Evolutionary conservation across 2,113 vertebrate species (phyloP).

Genomic region (Dipodomys stephensi): DNA sequence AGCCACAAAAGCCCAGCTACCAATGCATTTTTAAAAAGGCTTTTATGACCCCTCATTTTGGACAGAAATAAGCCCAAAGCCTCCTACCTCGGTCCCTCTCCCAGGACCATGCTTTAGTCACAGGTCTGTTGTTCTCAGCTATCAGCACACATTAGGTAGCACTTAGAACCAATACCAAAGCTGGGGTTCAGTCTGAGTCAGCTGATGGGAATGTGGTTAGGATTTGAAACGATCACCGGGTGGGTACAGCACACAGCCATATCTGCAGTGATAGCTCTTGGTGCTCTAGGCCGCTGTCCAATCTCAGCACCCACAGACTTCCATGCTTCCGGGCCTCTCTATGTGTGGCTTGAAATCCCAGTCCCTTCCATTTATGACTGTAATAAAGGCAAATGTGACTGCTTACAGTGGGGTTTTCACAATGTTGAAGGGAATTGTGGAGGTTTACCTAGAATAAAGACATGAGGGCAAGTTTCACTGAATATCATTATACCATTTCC

Average conservation of each 20-base stretch:
- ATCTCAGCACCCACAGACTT: background rate
- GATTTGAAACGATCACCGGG: background rate
- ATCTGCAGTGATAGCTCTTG: background rate
- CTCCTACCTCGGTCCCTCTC: background rate
- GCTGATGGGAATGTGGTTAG: background rate
- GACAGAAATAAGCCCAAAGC: background rate
- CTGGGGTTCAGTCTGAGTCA: background rate
- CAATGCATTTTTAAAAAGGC: background rate
- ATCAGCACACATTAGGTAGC: background rate
- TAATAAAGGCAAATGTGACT: background rate
- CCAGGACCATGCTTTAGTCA: background rate
- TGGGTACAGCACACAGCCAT: background rate
- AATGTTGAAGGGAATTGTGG: background rate
- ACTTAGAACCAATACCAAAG: slow-evolving; percentile 16
- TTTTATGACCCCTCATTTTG: background rate
- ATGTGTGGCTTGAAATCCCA: background rate
- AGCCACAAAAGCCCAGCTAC: no score
- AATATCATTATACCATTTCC: background rate
- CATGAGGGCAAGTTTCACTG: background rate
- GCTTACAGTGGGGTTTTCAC: slow-evolving; percentile 5
- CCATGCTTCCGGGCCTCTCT: background rate
- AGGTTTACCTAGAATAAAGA: background rate
- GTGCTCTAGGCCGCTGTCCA: background rate
- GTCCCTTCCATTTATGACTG: background rate
- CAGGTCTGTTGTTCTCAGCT: background rate